Evolutionary conservation across 2,797 vertebrate genomes (phyloP).

Genomic region (Mycteria americana): DNA sequence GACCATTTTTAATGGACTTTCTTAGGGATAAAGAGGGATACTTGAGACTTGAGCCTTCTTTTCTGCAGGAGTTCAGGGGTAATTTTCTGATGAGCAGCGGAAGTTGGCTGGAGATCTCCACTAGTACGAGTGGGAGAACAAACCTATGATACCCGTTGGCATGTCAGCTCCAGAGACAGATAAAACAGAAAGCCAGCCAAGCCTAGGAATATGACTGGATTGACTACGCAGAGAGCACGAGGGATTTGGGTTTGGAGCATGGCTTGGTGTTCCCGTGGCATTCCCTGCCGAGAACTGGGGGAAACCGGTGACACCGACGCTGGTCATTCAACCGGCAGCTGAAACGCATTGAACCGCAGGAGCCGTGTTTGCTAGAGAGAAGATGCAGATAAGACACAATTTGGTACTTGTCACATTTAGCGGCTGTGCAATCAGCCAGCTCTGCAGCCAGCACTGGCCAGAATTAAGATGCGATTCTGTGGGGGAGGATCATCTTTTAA

Average conservation of each 20-base stretch:
- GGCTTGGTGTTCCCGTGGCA: background rate
- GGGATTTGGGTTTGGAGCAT: background rate
- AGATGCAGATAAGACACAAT: background rate
- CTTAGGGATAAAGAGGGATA: background rate
- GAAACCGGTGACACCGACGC: rapidly evolving
- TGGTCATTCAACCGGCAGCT: background rate
- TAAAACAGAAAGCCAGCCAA: background rate
- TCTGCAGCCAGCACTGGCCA: background rate
- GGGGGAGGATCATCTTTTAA: background rate
- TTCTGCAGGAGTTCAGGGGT: background rate
- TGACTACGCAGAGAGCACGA: rapidly evolving
- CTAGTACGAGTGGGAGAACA: background rate
- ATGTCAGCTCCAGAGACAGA: background rate
- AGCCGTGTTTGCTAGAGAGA: background rate
- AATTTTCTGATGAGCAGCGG: background rate
- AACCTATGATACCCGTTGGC: rapidly evolving
- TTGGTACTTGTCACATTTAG: background rate
- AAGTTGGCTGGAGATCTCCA: background rate
- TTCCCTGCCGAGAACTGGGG: background rate
- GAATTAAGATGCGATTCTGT: background rate
- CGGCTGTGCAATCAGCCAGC: background rate
- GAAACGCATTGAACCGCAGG: rapidly evolving
- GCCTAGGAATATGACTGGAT: background rate
- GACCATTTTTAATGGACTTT: background rate
- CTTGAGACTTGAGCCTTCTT: background rate